These are phyloP conservation scores for Cydia fagiglandana DNA, from an alignment of 1,140 invertebrate genomes.

Conservation along the genomic window DNA sequence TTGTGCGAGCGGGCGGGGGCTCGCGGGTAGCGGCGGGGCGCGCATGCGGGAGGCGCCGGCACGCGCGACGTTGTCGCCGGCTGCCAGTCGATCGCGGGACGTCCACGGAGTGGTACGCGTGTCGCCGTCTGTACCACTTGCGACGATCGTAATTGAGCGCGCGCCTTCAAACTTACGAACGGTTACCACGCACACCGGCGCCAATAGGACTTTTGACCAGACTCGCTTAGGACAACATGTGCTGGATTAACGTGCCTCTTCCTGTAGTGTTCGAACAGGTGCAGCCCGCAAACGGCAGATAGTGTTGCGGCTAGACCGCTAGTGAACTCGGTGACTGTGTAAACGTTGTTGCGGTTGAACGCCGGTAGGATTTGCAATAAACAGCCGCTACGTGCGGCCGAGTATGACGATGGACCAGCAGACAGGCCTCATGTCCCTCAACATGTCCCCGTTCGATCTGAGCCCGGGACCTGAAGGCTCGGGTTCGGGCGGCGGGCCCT, in stretches of 20 bases:
- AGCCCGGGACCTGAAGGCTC: conserved; percentile 84
- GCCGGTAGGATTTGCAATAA: conserved; percentile 69
- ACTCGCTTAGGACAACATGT: conserved; percentile 64
- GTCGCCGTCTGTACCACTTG: conserved; percentile 48
- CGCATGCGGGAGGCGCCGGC: conserved; percentile 76
- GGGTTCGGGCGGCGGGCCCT: conserved; percentile 78
- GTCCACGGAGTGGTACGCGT: conserved; percentile 66
- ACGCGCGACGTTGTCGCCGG: conserved; percentile 70
- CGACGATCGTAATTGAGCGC: conserved; percentile 68
- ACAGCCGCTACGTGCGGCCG: conserved; percentile 71
- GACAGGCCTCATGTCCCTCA: conserved; percentile 90
- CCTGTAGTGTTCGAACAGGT: conserved; percentile 72
- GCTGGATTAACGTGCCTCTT: conserved; percentile 72
- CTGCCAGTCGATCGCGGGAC: conserved; percentile 74
- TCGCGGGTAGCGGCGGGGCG: conserved; percentile 79
- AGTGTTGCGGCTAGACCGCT: conserved; percentile 76
- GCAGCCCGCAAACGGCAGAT: conserved; percentile 73
- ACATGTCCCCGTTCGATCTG: conserved; percentile 90
- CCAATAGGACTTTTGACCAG: conserved; percentile 39
- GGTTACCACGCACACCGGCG: conserved; percentile 48
- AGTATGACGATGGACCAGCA: conserved; percentile 83
- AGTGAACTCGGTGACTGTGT: conserved; percentile 78
- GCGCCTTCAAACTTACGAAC: conserved; percentile 59
- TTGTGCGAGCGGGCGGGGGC: conserved; percentile 79
- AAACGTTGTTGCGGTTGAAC: conserved; percentile 73